A percentile compares a stretch with the other conserved stretches of the same genome.
Evolutionary conservation across 2,113 vertebrate genomes (phyloP).

Genomic region (Psilopsiagon aymara): DNA sequence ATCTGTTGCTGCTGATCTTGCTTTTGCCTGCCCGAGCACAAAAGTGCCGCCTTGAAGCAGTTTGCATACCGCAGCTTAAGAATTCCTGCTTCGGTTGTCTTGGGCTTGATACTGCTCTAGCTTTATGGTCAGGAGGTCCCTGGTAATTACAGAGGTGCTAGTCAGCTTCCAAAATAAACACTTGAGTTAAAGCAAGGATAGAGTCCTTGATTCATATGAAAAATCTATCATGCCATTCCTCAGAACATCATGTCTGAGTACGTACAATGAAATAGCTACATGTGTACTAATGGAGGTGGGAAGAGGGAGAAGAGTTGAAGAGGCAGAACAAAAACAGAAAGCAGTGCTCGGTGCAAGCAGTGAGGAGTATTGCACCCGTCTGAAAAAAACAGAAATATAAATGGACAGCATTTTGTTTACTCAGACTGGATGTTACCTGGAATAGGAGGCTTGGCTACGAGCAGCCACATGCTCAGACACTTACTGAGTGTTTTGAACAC

Average conservation of each 20-base stretch:
- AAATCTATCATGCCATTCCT: not conserved
- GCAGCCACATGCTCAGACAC: fast-evolving
- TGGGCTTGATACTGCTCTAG: not conserved
- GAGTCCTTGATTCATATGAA: not conserved
- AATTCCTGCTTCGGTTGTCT: not conserved
- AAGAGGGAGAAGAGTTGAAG: not conserved
- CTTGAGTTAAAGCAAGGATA: not conserved
- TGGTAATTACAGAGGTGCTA: not conserved
- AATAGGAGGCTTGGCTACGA: not conserved
- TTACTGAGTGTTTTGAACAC: not conserved
- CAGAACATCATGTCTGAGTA: not conserved
- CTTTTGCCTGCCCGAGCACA: not conserved
- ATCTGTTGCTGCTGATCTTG: not conserved
- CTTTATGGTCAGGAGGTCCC: not conserved
- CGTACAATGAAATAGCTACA: fast-evolving
- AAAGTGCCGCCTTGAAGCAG: not conserved
- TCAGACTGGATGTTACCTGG: not conserved
- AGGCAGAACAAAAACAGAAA: not conserved
- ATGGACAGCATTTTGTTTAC: not conserved
- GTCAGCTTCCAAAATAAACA: not conserved
- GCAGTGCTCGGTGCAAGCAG: not conserved
- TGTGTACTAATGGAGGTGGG: not conserved
- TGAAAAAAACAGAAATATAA: not conserved
- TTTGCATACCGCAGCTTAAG: not conserved
- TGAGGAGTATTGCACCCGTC: not conserved